Base-by-base conservation (phyloP, 2,113 vertebrate species). In the Recurvirostra avosetta region DNA sequence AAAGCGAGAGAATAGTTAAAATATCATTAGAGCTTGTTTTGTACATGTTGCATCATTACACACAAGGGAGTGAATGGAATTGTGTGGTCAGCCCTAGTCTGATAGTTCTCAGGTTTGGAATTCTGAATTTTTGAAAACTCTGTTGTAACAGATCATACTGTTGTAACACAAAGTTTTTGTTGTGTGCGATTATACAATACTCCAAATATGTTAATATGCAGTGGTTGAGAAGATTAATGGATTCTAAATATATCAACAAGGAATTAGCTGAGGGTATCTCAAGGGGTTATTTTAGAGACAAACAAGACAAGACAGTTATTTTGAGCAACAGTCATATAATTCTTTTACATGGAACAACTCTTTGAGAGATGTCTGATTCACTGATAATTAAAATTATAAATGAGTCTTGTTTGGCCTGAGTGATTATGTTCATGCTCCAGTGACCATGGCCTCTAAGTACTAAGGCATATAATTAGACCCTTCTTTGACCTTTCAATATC, bases 371-470 rank as follows among this genome's bases (percentile, higher is more conserved):
- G 96, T 94, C 97, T 97, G 95, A 98, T 98, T 98, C 94, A 94
- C 96, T 97, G 97, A 98, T 98, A 98, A 98, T 98, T 98, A 98
- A 98, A 98, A 98, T 98, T 97, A 97, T 97, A 98, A 98, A 98
- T 98, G 96, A 92, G 89, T 96, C 97, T 98, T 98, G 97, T 98
- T 98, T 98, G 97, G 98, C 95, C 96, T 97, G 97, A 98, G 75
- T 96, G 97, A 98, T 98, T 98, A 96, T 73, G 85, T 97, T 97
- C 95, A 96, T 95, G 98, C 96, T 97, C 79, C 91, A 96, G 78
- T 96, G 92, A 62, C 80, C 96, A 78, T 93, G 96, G 95, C 96
- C 96, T 98, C 97, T 97, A 97, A 96, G 96, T 97, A 97, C 82
- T 93, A 97, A 96, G 96, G 97, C 97, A 94, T 96, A 94, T 98